phyloP scores from a whole-genome alignment of 2,888 invertebrate genomes.

The Tipula vernalis region DNA sequence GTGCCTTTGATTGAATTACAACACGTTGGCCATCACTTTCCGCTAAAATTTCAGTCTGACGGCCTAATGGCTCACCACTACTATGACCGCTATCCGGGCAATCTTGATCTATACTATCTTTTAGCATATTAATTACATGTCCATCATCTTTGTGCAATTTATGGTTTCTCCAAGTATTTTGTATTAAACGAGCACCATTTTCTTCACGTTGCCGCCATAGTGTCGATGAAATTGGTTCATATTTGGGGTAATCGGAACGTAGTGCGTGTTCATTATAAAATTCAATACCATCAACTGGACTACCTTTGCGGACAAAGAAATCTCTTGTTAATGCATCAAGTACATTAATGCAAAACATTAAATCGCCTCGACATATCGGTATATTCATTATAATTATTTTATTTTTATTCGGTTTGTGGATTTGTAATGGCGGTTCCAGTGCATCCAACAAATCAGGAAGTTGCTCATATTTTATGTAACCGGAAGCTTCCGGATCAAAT shows the following conservation, averaged over 20 bases:
- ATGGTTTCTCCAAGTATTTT: slow-evolving; percentile 89
- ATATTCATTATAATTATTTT: slow-evolving; percentile 98
- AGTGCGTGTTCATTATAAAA: slow-evolving; percentile 73
- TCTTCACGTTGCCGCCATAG: slow-evolving; percentile 93
- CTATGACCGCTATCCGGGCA: too few relatives aligned
- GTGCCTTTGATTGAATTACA: slow-evolving; percentile 78
- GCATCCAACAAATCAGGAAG: slow-evolving; percentile 92
- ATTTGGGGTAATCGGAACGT: slow-evolving; percentile 75
- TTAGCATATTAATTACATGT: slow-evolving; percentile 39
- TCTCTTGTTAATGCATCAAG: slow-evolving; percentile 96
- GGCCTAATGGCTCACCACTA: slow-evolving; percentile 30
- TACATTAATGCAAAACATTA: slow-evolving; percentile 97
- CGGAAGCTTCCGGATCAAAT: slow-evolving; percentile 95
- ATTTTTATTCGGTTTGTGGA: slow-evolving; percentile 97
- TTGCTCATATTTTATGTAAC: slow-evolving; percentile 91
- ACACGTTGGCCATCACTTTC: slow-evolving; percentile 80
- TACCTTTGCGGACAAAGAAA: slow-evolving; percentile 94
- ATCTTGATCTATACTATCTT: too few relatives aligned
- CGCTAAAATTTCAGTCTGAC: slow-evolving; percentile 75
- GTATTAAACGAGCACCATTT: slow-evolving; percentile 90
- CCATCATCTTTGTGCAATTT: slow-evolving; percentile 50
- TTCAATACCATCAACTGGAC: slow-evolving; percentile 87
- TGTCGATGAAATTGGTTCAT: slow-evolving; percentile 89
- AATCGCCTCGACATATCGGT: slow-evolving; percentile 93
- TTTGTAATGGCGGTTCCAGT: slow-evolving; percentile 91